phyloP scores from a whole-genome alignment of 2,113 vertebrate species.

The Phaethornis superciliosus region DNA sequence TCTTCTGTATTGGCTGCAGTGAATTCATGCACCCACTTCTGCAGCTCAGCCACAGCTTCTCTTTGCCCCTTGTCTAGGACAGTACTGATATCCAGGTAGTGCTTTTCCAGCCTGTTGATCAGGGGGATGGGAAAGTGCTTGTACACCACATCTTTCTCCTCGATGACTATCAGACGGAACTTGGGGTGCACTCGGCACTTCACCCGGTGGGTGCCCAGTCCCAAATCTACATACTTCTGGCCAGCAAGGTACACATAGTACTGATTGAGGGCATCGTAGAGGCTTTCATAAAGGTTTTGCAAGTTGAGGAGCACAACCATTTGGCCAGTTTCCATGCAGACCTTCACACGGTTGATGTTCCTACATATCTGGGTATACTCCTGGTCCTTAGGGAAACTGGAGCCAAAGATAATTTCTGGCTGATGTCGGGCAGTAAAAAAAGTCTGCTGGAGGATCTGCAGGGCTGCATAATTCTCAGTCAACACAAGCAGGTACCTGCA shows the following conservation, averaged over 20 bases:
- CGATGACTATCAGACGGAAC: slow-evolving; percentile 92
- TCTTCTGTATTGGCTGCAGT: slow-evolving; percentile 8
- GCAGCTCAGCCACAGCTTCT: slow-evolving; percentile 73
- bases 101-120: slow-evolving; percentile 97
- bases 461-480: slow-evolving; percentile 90
- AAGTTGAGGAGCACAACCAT: slow-evolving; percentile 92
- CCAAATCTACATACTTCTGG: slow-evolving; percentile 95
- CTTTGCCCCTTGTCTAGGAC: slow-evolving; percentile 82
- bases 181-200: slow-evolving; percentile 92
- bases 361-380: slow-evolving; percentile 95
- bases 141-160: slow-evolving; percentile 92
- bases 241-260: slow-evolving; percentile 94
- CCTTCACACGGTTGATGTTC: slow-evolving; percentile 94
- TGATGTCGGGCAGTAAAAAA: slow-evolving; percentile 80
- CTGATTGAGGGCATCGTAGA: slow-evolving; percentile 96
- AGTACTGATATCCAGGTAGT: slow-evolving; percentile 90
- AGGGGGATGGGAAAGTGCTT: slow-evolving; percentile 92
- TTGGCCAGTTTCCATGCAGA: slow-evolving; percentile 96
- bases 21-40: slow-evolving; percentile 82
- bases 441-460: slow-evolving; percentile 90
- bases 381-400: slow-evolving; percentile 94
- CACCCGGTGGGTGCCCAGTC: slow-evolving; percentile 94
- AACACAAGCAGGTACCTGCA: slow-evolving; percentile 91
- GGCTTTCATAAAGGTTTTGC: slow-evolving; percentile 96
- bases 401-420: slow-evolving; percentile 95